Percentiles rank a stretch among this genome's conserved stretches.
These are phyloP conservation scores for Coenonympha glycerion DNA, from an alignment of 2,888 invertebrate species.

Conservation along the genomic window DNA sequence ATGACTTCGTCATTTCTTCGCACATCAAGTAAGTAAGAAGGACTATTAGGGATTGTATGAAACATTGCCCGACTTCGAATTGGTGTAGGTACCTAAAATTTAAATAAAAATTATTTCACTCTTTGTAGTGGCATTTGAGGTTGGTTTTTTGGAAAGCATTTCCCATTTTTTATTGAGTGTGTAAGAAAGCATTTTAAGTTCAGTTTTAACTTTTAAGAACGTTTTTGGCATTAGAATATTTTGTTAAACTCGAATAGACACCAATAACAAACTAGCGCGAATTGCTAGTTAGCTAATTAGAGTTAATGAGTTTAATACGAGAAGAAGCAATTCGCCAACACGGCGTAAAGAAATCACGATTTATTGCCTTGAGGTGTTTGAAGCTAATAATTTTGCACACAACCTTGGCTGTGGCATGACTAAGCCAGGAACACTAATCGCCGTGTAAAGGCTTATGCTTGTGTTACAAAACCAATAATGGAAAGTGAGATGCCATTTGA, in stretches of 20 bases:
- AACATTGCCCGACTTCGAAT: too few relatives aligned
- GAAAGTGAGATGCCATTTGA: conserved; percentile 23
- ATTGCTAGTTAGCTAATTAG: background rate
- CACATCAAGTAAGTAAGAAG: too few relatives aligned
- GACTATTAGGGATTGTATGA: too few relatives aligned
- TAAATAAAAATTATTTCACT: too few relatives aligned
- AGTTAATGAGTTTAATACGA: conserved; percentile 7
- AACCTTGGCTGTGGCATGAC: conserved; percentile 40
- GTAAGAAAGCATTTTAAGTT: too few relatives aligned
- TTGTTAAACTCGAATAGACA: background rate
- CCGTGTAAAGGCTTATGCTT: conserved; percentile 32
- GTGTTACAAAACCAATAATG: conserved; percentile 31
- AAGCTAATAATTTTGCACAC: conserved; percentile 37
- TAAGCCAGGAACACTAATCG: conserved; percentile 36
- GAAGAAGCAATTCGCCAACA: conserved; percentile 1
- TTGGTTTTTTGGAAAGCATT: too few relatives aligned
- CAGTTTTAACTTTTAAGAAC: too few relatives aligned
- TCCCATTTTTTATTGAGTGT: too few relatives aligned
- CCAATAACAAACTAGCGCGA: background rate
- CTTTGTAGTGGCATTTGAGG: too few relatives aligned
- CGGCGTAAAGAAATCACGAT: conserved; percentile 23
- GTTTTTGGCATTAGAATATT: too few relatives aligned
- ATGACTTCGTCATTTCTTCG: too few relatives aligned
- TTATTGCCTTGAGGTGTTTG: conserved; percentile 35
- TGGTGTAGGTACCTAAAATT: too few relatives aligned